Evolutionary conservation across 1,140 invertebrate species (phyloP).

Genomic region (Bombus soroeensis): DNA sequence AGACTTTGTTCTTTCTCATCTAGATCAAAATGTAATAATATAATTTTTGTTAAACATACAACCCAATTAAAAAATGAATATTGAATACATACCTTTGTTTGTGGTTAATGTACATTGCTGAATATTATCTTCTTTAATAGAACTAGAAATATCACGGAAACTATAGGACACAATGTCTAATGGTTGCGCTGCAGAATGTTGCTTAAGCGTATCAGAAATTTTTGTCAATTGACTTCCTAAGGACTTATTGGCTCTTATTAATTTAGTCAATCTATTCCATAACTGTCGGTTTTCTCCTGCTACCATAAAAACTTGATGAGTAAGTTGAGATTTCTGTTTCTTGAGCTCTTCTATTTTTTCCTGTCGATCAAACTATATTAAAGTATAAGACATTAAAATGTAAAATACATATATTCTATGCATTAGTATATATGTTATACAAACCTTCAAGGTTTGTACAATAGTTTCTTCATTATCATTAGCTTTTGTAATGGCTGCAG

Average conservation of each 20-base stretch:
- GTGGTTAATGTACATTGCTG: conserved; percentile 73
- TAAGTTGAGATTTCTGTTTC: conserved; percentile 89
- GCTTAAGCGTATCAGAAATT: conserved; percentile 82
- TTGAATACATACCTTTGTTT: conserved; percentile 69
- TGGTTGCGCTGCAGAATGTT: conserved; percentile 73
- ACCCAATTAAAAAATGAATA: conserved; percentile 80
- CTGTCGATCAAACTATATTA: conserved; percentile 73
- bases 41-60: conserved; percentile 70
- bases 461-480: conserved; percentile 53
- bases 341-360: conserved; percentile 86
- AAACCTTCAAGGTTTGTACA: conserved; percentile 66
- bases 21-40: conserved; percentile 52
- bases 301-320: conserved; percentile 90
- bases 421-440: conserved; percentile 77
- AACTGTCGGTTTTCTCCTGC: conserved; percentile 90
- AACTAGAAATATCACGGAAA: conserved; percentile 60
- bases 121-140: conserved; percentile 25
- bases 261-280: conserved; percentile 88
- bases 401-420: conserved; percentile 50
- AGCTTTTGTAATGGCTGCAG: conserved; percentile 40
- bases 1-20: conserved; percentile 85
- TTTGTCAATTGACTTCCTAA: conserved; percentile 82
- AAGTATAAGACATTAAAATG: conserved; percentile 27
- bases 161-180: conserved; percentile 70
- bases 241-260: conserved; percentile 85